Evolutionary conservation across 2,113 vertebrate species (phyloP), one percentile per base, ranked within the genome.

Genomic region (Phyllostomus hastatus): DNA sequence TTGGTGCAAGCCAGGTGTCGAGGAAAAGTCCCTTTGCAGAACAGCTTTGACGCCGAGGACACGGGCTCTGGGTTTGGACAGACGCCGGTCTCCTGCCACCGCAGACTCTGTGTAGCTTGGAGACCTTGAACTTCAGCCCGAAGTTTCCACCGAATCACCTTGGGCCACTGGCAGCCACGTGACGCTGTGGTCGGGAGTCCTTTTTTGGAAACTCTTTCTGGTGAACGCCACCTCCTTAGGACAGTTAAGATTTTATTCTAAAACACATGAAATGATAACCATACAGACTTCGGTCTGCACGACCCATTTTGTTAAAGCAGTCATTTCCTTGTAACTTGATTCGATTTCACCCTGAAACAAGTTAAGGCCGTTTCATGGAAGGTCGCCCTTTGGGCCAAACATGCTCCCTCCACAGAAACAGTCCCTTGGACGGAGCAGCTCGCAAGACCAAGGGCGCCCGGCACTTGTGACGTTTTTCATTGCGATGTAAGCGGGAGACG

Each of bases 311-410:
- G 24, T 73, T 89, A 90, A 87, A 92, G 54, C 41, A 78, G 17
- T 31, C 20, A 54, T 82, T 96, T 94, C 46, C 54, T 79, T 35
- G 41, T 52, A 46, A 31, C 28, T 78, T 66, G 72, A 50, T 88
- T 59, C 81, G 48, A 94, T 89, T 84, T 83, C 66, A 66, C 33
- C 57, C 26, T 72, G 73, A 11, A 78, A 61, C 38, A 79, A 90
- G 81, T 84, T 50, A 87, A 75, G 81, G 12, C 4, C 1, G 12
- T 20, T 88, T 59, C 66, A 48, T 31, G 82, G 66, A 80, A 54
- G 72, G 69, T 43, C 7, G 24, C 33, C 26, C 67, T 94, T 78
- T 57, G 33, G 70, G 15, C 24, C 16, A 64, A 85, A 59, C 15
- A 33, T n/a, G 38, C 28, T 67, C 10, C 22, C 24, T 41, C 69